Conservation (phyloP, 2,113 vertebrate genomes). For the Podocnemis expansa region DNA sequence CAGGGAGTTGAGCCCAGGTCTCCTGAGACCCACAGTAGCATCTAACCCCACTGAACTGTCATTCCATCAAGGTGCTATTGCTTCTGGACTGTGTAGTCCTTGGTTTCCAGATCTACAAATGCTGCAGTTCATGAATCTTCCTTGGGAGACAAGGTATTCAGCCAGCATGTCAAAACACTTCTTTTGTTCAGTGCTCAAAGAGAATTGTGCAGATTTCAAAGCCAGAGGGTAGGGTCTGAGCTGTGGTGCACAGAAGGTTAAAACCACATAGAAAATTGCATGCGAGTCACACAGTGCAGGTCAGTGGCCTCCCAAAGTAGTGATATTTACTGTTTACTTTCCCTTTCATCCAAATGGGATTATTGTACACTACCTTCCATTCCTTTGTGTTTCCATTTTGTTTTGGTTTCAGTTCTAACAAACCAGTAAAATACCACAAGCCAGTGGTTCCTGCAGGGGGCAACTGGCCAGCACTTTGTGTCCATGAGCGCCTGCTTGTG, state of each 20-base stretch:
- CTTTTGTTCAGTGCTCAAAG: fast-evolving
- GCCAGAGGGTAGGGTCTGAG: neutral
- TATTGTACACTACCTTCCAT: constrained; percentile 72
- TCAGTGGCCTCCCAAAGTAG: constrained; percentile 67
- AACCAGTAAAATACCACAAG: constrained; percentile 63
- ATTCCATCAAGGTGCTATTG: neutral
- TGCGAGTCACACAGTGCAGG: constrained; percentile 1
- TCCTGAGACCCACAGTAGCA: fast-evolving
- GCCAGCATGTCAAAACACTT: fast-evolving
- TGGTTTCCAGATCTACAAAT: fast-evolving
- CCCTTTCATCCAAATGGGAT: constrained; percentile 73
- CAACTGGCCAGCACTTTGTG: constrained; percentile 33
- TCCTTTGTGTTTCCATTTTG: constrained; percentile 59
- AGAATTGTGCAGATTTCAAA: fast-evolving
- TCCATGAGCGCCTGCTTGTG: constrained; percentile 66
- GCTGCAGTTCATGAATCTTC: fast-evolving
- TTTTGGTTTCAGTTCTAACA: constrained; percentile 72
- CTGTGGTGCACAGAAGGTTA: constrained; percentile 36
- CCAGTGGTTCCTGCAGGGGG: constrained; percentile 64
- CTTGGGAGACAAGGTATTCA: neutral
- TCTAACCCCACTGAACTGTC: neutral
- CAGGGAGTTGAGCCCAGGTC: fast-evolving
- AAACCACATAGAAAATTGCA: constrained; percentile 20
- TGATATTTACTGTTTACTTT: constrained; percentile 74
- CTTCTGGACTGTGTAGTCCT: neutral